These are phyloP conservation scores for Julus scanicus DNA, from an alignment of 2,888 invertebrate species.

Conservation along the genomic window DNA sequence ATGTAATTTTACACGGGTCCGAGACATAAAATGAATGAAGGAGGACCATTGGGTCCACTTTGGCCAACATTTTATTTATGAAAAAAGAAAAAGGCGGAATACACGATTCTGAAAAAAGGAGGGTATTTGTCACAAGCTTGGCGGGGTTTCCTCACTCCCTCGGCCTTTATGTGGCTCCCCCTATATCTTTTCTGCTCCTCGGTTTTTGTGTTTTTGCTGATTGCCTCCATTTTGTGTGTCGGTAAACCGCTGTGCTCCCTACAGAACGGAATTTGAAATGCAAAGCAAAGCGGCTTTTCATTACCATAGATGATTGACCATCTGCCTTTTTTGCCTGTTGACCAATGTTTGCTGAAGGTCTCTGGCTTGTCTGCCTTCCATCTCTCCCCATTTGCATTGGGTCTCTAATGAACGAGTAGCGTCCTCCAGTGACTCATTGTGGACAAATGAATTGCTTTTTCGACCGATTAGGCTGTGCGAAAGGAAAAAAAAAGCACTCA, in stretches of 20 bases:
- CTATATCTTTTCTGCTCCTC: neutral
- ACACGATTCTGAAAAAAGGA: neutral
- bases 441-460: slow-evolving; percentile 47
- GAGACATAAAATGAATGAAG: neutral
- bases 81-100: neutral
- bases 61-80: neutral
- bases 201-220: slow-evolving; percentile 16
- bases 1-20: slow-evolving; percentile 14
- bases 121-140: neutral
- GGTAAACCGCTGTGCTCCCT: slow-evolving; percentile 13
- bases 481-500: slow-evolving; percentile 36
- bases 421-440: slow-evolving; percentile 36
- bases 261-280: slow-evolving; percentile 10
- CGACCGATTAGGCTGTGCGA: slow-evolving; percentile 29
- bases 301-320: slow-evolving; percentile 44
- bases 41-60: neutral
- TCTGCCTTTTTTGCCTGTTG: neutral
- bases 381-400: neutral
- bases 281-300: slow-evolving; percentile 35
- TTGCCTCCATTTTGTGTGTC: neutral
- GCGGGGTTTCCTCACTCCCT: neutral
- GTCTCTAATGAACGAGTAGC: slow-evolving; percentile 12
- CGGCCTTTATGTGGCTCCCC: neutral
- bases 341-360: neutral
- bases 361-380: neutral